Base-by-base conservation (phyloP, 2,113 vertebrate genomes). In the Mirounga angustirostris region DNA sequence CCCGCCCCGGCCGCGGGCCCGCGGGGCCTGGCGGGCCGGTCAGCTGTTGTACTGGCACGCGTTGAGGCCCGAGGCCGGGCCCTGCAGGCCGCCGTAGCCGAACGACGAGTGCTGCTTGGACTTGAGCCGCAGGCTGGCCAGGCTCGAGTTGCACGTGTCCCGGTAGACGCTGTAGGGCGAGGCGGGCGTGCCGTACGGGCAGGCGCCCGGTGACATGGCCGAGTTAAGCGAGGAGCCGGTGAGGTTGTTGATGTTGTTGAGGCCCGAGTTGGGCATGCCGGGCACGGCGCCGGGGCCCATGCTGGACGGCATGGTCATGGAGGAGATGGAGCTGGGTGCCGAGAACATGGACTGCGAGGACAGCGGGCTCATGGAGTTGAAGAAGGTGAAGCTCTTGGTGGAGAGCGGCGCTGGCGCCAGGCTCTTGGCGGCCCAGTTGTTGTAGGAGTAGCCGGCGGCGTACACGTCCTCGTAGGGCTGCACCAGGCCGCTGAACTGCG, bases 1-100 rank as follows among this genome's bases (percentile, higher is more conserved):
- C 14, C 58, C 24, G 26, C 0, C n/a, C 67, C 89, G 61, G 87
- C 61, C 56, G 78, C 69, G 14, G 46, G 94, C 97, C 91, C 30
- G 46, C 88, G 56, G 92, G 96, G 94, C 97, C 98, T 83, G 71
- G 94, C 58, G 36, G 97, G 95, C 98, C 98, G 98, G 99, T 99
- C 99, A 99, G 98, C 99, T 99, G 99, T 99, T 99, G 98, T 99
- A 99, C 98, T 99, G 99, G 98, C 99, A 99, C 43, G 99, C 99
- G 97, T 99, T 99, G 97, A 99, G 99, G 94, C 99, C 99, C 10
- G 99, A 99, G 14, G 99, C 99, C 54, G 99, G 99, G 98, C 99
- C 99, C 98, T 99, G 99, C 99, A 99, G 98, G 94, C 99, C 98
- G 98, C 99, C 99, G 98, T 99, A 99, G 98, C 99, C 99, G 96